Percentiles rank a stretch among this genome's conserved stretches.
phyloP scores from a whole-genome alignment of 2,888 invertebrate species.

The Nomada goodeniana region DNA sequence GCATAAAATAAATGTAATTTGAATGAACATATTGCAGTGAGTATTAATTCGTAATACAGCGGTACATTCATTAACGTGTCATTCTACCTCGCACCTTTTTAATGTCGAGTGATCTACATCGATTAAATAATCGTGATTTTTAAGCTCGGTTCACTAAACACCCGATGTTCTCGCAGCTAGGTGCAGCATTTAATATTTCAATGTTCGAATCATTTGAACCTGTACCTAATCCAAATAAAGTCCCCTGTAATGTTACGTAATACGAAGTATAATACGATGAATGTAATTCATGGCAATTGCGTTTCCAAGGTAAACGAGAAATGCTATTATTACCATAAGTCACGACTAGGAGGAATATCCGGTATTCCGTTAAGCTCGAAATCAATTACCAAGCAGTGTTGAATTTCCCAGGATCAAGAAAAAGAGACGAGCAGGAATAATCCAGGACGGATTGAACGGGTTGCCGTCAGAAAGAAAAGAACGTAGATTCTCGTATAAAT shows the following conservation, averaged over 20 bases:
- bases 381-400: conserved; percentile 48
- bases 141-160: background rate
- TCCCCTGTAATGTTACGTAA: too few relatives aligned
- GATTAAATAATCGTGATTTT: conserved; percentile 9
- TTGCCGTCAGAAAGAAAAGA: conserved; percentile 34
- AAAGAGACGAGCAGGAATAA: conserved; percentile 40
- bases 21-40: too few relatives aligned
- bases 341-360: conserved; percentile 26
- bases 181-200: background rate
- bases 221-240: background rate
- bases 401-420: conserved; percentile 39
- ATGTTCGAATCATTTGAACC: background rate
- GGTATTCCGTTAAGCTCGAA: conserved; percentile 49
- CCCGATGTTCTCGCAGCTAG: background rate
- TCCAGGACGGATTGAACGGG: conserved; percentile 14
- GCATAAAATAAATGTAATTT: too few relatives aligned
- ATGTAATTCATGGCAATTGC: conserved; percentile 17
- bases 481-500: conserved; percentile 57
- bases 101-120: background rate
- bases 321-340: conserved; percentile 47
- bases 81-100: background rate
- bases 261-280: background rate
- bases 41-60: background rate
- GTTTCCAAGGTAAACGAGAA: conserved; percentile 8
- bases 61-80: background rate